These are phyloP conservation scores for Xenops minutus DNA, from an alignment of 2,797 vertebrate species.

Conservation along the genomic window DNA sequence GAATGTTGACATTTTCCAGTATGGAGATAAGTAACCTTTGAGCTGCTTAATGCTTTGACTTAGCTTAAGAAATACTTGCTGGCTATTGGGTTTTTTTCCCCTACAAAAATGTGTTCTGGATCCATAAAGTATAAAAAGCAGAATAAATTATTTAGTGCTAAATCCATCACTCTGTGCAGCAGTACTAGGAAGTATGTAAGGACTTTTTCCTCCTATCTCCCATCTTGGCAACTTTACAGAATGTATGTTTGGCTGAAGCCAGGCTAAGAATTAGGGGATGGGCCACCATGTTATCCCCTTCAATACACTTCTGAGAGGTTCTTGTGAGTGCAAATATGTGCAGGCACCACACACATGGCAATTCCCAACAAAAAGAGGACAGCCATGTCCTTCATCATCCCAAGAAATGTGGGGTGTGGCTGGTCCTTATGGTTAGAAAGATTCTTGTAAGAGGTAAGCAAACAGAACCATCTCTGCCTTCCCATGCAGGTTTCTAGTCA, in stretches of 20 bases:
- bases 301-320: not conserved
- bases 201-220: not conserved
- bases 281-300: not conserved
- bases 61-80: not conserved
- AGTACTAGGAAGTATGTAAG: not conserved
- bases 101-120: not conserved
- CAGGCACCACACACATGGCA: not conserved
- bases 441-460: not conserved
- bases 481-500: not conserved
- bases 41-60: not conserved
- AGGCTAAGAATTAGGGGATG: not conserved
- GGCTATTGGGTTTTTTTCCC: not conserved
- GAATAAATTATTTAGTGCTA: slow-evolving; percentile 39
- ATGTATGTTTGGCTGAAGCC: not conserved
- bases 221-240: not conserved
- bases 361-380: not conserved
- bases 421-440: not conserved
- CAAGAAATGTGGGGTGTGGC: not conserved
- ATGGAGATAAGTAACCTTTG: not conserved
- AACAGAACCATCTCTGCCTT: not conserved
- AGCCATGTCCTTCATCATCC: fast-evolving
- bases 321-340: not conserved
- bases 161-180: not conserved
- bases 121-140: slow-evolving; percentile 26
- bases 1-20: slow-evolving; percentile 5